A percentile compares a stretch with the other conserved stretches of the same genome.
phyloP scores from a whole-genome alignment of 2,888 invertebrate species.

The Kryphioiulus occultus region DNA sequence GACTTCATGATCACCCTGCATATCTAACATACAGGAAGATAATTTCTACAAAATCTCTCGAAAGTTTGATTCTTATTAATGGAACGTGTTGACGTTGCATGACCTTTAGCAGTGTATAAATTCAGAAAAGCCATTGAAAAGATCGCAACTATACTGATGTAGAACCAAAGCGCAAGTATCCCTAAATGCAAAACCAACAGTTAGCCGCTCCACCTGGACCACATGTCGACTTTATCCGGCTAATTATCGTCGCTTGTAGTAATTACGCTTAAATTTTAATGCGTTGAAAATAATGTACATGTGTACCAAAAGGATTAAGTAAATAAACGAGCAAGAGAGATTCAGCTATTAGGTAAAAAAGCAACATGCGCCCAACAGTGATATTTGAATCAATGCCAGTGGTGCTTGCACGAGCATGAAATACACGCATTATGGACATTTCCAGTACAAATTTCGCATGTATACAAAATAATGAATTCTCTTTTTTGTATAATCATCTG shows the following conservation, averaged over 20 bases:
- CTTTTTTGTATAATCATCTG: background rate
- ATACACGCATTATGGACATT: background rate
- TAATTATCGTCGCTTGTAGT: conserved; percentile 9
- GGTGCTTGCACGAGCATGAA: background rate
- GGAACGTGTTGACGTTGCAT: too few relatives aligned
- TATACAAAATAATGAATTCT: background rate
- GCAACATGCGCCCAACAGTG: background rate
- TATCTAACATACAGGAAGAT: too few relatives aligned
- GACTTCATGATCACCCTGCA: too few relatives aligned
- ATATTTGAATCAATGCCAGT: background rate
- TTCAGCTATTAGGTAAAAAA: background rate
- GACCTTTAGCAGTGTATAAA: too few relatives aligned
- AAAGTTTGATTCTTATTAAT: too few relatives aligned
- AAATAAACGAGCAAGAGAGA: background rate
- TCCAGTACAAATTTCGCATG: background rate
- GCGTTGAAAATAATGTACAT: background rate
- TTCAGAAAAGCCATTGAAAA: too few relatives aligned
- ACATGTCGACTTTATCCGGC: background rate
- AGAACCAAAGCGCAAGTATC: background rate
- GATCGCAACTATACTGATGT: too few relatives aligned
- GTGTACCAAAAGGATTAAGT: background rate
- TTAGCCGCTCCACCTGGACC: background rate
- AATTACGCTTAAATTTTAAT: conserved; percentile 18
- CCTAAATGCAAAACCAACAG: background rate
- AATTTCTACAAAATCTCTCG: too few relatives aligned